A percentile compares a stretch with the other conserved stretches of the same genome.
These are phyloP conservation scores for Parapristionchus giblindavisi DNA, from an alignment of 2,888 invertebrate species.

Conservation along the genomic window DNA sequence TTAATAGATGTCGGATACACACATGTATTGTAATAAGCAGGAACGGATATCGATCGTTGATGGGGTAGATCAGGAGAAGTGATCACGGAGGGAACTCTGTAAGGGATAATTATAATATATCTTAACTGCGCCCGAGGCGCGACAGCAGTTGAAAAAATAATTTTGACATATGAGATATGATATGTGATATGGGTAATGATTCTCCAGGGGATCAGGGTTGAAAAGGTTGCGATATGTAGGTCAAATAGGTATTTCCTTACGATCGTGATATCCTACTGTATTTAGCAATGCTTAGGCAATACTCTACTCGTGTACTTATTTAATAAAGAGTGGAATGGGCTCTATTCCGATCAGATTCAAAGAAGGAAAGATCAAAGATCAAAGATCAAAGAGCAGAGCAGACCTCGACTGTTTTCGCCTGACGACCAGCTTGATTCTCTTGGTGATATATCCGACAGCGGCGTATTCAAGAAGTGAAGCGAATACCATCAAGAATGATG, in stretches of 20 bases:
- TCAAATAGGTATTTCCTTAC: too few species aligned
- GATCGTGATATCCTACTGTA: too few species aligned
- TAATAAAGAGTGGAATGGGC: too few species aligned
- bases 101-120: not conserved
- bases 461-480: conserved; percentile 96
- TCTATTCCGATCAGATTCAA: too few species aligned
- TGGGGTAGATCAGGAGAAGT: conserved; percentile 12
- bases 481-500: conserved; percentile 97
- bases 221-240: too few species aligned
- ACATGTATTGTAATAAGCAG: conserved; percentile 34
- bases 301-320: too few species aligned
- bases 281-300: too few species aligned
- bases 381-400: not conserved
- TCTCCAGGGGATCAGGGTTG: too few species aligned
- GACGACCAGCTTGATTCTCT: conserved; percentile 70
- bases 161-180: too few species aligned
- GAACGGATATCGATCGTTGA: conserved; percentile 28
- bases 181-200: too few species aligned
- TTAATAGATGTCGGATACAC: not conserved
- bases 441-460: conserved; percentile 95
- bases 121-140: too few species aligned
- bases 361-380: not conserved
- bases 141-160: too few species aligned
- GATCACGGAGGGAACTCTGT: conserved; percentile 4
- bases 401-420: conserved; percentile 34